Conservation (phyloP, 2,888 invertebrate species). For the Adelognathus sp. region DNA sequence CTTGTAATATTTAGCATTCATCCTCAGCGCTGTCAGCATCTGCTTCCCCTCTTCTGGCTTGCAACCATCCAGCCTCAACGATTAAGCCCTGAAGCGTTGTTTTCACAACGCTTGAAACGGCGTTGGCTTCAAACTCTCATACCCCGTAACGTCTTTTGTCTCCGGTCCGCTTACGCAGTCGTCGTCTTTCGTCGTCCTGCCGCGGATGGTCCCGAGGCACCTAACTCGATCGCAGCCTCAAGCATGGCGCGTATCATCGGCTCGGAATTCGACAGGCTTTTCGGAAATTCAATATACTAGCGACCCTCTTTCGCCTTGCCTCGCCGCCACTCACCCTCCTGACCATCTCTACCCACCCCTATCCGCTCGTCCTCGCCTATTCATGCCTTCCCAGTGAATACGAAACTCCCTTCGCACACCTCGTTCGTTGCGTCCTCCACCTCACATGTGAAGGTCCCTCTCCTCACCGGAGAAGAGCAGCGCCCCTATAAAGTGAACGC, state of each 20-base stretch:
- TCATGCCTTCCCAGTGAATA: conserved; percentile 14
- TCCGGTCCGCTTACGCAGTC: not conserved
- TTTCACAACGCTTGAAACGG: conserved; percentile 53
- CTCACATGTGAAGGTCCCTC: not conserved
- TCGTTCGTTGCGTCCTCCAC: not conserved
- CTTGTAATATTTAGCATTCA: conserved; percentile 38
- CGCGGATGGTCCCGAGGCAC: conserved; percentile 43
- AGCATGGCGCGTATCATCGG: conserved; percentile 73
- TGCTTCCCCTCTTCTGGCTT: conserved; percentile 14
- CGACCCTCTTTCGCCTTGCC: conserved; percentile 31
- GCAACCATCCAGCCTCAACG: conserved; percentile 25
- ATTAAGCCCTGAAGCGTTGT: conserved; percentile 54
- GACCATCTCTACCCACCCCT: not conserved
- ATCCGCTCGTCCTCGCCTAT: conserved; percentile 31
- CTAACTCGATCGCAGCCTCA: conserved; percentile 72
- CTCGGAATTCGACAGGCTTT: conserved; percentile 75
- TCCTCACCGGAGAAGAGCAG: conserved; percentile 11
- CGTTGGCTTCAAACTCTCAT: conserved; percentile 4
- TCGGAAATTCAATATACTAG: conserved; percentile 77
- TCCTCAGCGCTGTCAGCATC: conserved; percentile 22
- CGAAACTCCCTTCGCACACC: not conserved
- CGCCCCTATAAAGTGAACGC: conserved; percentile 31
- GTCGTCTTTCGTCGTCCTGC: conserved; percentile 34
- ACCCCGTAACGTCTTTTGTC: not conserved
- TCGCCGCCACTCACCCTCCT: conserved; percentile 7